A percentile compares a stretch with the other conserved stretches of the same genome.
Evolutionary conservation across 2,888 invertebrate genomes (phyloP).

Genomic region (Dinocampus coccinellae): DNA sequence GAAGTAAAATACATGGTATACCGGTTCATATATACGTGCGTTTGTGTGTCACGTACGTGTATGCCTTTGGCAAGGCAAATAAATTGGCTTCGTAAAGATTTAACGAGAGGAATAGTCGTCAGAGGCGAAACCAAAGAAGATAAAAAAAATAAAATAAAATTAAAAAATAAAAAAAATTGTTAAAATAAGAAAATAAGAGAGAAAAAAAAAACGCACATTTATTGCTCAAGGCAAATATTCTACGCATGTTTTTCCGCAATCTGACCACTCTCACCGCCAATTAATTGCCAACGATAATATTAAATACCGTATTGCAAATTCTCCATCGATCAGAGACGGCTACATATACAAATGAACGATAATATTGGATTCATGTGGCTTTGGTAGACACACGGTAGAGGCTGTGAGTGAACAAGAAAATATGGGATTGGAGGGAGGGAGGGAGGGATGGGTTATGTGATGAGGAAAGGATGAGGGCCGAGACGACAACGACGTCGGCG

Average conservation of each 20-base stretch:
- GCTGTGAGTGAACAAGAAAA: constrained; percentile 33
- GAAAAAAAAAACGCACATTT: too few relatives aligned
- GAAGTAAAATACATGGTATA: not conserved
- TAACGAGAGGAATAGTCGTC: constrained; percentile 49
- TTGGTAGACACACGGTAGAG: constrained; percentile 33
- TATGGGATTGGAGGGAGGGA: constrained; percentile 25
- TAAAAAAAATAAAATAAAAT: too few relatives aligned
- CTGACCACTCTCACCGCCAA: constrained; percentile 54
- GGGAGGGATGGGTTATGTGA: constrained; percentile 25
- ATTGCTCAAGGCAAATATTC: constrained; percentile 32
- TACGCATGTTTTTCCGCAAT: constrained; percentile 63
- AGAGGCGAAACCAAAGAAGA: not conserved
- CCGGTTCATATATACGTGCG: constrained; percentile 50
- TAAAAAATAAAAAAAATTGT: too few relatives aligned
- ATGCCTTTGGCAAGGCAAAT: constrained; percentile 60
- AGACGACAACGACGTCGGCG: not conserved
- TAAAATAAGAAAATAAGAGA: too few relatives aligned
- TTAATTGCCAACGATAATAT: not conserved
- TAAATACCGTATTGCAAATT: not conserved
- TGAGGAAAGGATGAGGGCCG: not conserved
- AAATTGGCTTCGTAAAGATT: constrained; percentile 66
- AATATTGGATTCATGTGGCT: not conserved
- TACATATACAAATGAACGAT: constrained; percentile 26
- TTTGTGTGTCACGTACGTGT: constrained; percentile 40
- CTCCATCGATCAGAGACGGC: not conserved